Evolutionary conservation across 2,113 vertebrate species (phyloP).

Genomic region (Salminus brasiliensis): DNA sequence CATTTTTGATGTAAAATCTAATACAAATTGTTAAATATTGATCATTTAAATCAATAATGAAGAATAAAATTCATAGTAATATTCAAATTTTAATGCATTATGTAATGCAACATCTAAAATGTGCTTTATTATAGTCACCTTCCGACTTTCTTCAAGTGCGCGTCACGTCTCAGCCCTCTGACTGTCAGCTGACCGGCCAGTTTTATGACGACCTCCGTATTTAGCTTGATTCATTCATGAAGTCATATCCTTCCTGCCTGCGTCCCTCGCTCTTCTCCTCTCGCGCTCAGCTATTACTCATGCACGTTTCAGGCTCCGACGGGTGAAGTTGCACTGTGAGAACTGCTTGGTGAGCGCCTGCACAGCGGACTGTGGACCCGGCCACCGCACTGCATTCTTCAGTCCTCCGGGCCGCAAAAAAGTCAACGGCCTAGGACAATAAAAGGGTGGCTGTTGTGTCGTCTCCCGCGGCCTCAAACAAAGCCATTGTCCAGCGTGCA

Average conservation of each 20-base stretch:
- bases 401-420: conserved; percentile 36
- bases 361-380: neutral
- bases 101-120: too few species aligned
- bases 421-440: conserved; percentile 58
- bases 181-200: neutral
- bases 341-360: neutral
- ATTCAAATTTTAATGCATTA: too few species aligned
- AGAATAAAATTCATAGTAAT: too few species aligned
- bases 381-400: conserved; percentile 56
- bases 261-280: neutral
- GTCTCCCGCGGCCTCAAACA: conserved; percentile 11
- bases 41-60: too few species aligned
- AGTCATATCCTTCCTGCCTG: neutral
- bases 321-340: too few species aligned
- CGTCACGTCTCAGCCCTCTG: neutral
- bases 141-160: neutral
- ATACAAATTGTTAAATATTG: too few species aligned
- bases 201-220: neutral
- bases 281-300: neutral
- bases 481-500: conserved; percentile 25
- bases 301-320: neutral
- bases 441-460: conserved; percentile 54
- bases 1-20: too few species aligned
- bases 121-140: too few species aligned
- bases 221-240: neutral